Base-by-base conservation (phyloP, 2,888 invertebrate genomes). In the Hylaea fasciaria region DNA sequence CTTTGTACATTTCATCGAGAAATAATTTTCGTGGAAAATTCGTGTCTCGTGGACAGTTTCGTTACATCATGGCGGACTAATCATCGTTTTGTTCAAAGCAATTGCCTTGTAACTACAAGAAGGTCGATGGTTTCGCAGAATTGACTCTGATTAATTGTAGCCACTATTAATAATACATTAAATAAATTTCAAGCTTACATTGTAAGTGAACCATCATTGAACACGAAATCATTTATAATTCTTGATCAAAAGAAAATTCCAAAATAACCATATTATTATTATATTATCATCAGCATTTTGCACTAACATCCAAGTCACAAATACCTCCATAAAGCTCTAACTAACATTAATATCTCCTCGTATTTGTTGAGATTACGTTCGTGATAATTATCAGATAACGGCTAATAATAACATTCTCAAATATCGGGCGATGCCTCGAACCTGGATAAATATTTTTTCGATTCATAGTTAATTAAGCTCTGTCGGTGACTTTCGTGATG, bases 1-100 rank as follows among this genome's bases (percentile, higher is more conserved):
- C 39, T 11, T 37, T 39, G 40, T 40, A 10, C 22, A 54, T 37
- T 37, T 49, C 29, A 22, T 43, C 11, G 2, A 35, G 41, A 35
- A 56, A 40, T 2, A 14, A 12, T 46, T 52, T 52, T 48, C 48
- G 22, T 51, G 40, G 46, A 47, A 52, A 46, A 17, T 37, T 4
- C 32, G 7, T 32, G 8, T 40, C 39, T 45, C 45, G 28, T 29
- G 28, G 22, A 22, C 22, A 5, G 39, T 44, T 28, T 39, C 41
- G 41, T 63, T 43, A 60, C 46, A 43, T 65, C 63, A 62, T 48
- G 50, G 28, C 22, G 1, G 37, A 49, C 39, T 62, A 60, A 64
- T 62, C 43, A 52, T 57, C 57, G 50, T 62, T 66, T 57, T 57
- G 59, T 62, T 47, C 53, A 28, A 44, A 62, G 17, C 22, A 61